Evolutionary conservation across 2,113 vertebrate species (phyloP).

Genomic region (Nannobrachium achirus): DNA sequence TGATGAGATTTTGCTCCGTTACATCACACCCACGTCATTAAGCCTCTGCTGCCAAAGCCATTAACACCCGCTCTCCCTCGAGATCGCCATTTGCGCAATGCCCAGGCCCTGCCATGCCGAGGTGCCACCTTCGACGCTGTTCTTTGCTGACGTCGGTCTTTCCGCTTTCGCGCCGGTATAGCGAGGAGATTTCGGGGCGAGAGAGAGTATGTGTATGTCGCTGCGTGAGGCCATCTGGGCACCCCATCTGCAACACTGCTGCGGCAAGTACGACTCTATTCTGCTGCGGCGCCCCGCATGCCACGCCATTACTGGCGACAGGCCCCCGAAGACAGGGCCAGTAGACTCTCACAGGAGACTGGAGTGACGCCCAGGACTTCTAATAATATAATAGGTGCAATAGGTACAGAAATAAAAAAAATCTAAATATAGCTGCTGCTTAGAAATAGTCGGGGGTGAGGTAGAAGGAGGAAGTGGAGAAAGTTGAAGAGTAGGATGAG

Average conservation of each 20-base stretch:
- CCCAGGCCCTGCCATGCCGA: conserved; percentile 37
- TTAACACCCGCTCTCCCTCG: conserved; percentile 67
- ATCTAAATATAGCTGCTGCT: neutral
- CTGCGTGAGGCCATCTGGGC: conserved; percentile 77
- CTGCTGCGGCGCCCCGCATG: conserved; percentile 56
- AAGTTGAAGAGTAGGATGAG: too few species aligned
- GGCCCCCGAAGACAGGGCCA: conserved; percentile 57
- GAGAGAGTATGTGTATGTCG: conserved; percentile 27
- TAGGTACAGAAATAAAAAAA: neutral
- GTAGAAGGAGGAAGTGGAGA: too few species aligned
- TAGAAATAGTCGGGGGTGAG: too few species aligned
- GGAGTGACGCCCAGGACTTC: conserved; percentile 59
- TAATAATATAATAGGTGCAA: conserved; percentile 52
- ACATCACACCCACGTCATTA: conserved; percentile 58
- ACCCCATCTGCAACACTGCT: conserved; percentile 77
- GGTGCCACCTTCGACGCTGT: conserved; percentile 53
- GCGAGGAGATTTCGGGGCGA: conserved; percentile 44
- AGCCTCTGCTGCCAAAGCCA: conserved; percentile 61
- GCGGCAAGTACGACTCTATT: conserved; percentile 60
- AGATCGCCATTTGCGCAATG: conserved; percentile 65
- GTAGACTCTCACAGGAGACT: conserved; percentile 66
- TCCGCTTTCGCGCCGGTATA: conserved; percentile 39
- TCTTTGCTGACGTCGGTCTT: conserved; percentile 40
- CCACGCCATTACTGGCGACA: conserved; percentile 59
- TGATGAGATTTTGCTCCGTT: conserved; percentile 29